Evolutionary conservation across 2,797 vertebrate species (phyloP).

Genomic region (Chloroceryle amazona): DNA sequence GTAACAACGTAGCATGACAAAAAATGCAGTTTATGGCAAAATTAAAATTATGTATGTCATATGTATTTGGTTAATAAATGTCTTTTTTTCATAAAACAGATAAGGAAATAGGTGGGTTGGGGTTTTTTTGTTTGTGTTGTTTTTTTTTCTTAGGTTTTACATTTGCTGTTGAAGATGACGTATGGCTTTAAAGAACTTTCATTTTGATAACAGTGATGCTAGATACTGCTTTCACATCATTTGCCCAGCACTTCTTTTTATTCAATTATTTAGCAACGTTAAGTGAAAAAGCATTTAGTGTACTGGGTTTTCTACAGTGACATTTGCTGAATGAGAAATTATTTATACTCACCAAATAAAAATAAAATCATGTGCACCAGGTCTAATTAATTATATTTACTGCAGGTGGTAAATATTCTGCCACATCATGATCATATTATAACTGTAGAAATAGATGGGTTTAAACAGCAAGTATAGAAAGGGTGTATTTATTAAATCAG

Average conservation of each 20-base stretch:
- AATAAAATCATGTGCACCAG: background rate
- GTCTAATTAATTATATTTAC: slow-evolving; percentile 49
- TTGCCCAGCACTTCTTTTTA: slow-evolving; percentile 54
- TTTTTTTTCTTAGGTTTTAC: background rate
- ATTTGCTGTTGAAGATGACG: slow-evolving; percentile 16
- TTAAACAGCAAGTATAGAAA: slow-evolving; percentile 1
- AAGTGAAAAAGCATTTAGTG: slow-evolving; percentile 61
- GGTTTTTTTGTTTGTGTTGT: too few relatives aligned
- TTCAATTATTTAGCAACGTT: slow-evolving; percentile 59
- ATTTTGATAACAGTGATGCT: slow-evolving; percentile 38
- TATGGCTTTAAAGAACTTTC: slow-evolving; percentile 45
- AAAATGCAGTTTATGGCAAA: background rate
- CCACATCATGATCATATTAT: background rate
- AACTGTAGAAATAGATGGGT: background rate
- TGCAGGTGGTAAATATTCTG: slow-evolving; percentile 6
- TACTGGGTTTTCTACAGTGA: background rate
- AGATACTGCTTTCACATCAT: slow-evolving; percentile 29
- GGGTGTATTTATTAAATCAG: background rate
- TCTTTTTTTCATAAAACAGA: background rate
- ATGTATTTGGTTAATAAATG: background rate
- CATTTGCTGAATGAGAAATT: slow-evolving; percentile 44
- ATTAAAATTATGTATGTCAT: background rate
- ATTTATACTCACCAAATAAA: slow-evolving; percentile 35
- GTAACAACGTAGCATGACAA: background rate
- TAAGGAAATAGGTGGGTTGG: background rate